Base-by-base conservation (phyloP, 2,113 vertebrate species). In the Rousettus leschenaultii region DNA sequence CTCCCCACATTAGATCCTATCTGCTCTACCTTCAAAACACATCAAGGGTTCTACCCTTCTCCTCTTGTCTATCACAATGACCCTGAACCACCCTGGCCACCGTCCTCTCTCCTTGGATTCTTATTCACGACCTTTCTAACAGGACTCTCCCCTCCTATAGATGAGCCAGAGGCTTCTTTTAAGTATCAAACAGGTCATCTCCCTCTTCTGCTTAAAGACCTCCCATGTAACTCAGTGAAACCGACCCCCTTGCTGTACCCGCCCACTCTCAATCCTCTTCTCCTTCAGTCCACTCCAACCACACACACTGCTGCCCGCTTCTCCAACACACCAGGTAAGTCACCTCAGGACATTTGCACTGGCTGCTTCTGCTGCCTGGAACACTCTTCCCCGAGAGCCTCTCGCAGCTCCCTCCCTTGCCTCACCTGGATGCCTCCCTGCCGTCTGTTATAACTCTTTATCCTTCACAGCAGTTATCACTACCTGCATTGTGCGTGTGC, bases 1-100 rank as follows among this genome's bases (percentile, higher is more conserved):
- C 1, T 1, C 33, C 57, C 63, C 13, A 10, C 3, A 0, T 13
- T 0, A 2, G 48, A 9, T 55, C 21, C 38, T 53, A 5, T 35
- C 6, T 19, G n/a, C 53, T 89, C 68, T 21, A 0, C 30, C n/a
- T 71, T 73, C 61, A 22, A 30, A 61, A 16, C 6, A 30, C 22
- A 10, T 57, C 53, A 57, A 38, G 83, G 48, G 24, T 4, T 35
- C 2, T 2, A 19, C 61, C 19, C 18, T 71, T 45, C 66, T 80
- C 51, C 51, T 15, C 45, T 33, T 3, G 33, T 4, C 43, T 10
- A 10, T 35, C 71, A 22, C 38, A 35, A 12, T 0, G 21, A 51
- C 10, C 5, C 28, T n/a, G 70, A 19, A 40, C 26, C 55, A 24
- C 21, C 26, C 48, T 8, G 6, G 89, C 24, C 13, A 24, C 48